Evolutionary conservation across 2,888 invertebrate genomes (phyloP).

Genomic region (Cerastis rubricosa): DNA sequence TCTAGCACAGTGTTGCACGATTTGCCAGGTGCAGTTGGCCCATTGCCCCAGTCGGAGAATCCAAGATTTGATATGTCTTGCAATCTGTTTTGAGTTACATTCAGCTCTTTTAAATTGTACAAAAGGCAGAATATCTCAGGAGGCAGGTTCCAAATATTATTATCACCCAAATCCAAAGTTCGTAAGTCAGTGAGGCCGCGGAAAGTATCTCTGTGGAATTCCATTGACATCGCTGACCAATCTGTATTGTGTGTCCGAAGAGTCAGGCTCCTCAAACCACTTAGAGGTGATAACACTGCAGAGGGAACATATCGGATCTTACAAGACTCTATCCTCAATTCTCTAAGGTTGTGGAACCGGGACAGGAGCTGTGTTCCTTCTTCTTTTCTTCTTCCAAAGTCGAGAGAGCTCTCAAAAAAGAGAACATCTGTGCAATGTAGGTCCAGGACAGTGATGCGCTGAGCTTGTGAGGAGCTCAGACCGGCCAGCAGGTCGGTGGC

Average conservation of each 20-base stretch:
- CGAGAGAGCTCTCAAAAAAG: slow-evolving; percentile 93
- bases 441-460: slow-evolving; percentile 92
- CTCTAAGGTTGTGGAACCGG: slow-evolving; percentile 92
- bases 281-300: slow-evolving; percentile 92
- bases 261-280: slow-evolving; percentile 92
- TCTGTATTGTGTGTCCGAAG: slow-evolving; percentile 94
- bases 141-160: slow-evolving; percentile 94
- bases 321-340: slow-evolving; percentile 94
- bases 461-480: slow-evolving; percentile 92
- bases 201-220: slow-evolving; percentile 93
- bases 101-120: slow-evolving; percentile 92
- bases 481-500: slow-evolving; percentile 92
- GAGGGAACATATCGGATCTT: slow-evolving; percentile 94
- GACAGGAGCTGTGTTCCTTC: slow-evolving; percentile 91
- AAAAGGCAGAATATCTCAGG: slow-evolving; percentile 94
- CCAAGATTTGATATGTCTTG: slow-evolving; percentile 95
- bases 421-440: slow-evolving; percentile 94
- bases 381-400: slow-evolving; percentile 89
- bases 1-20: slow-evolving; percentile 93
- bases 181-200: slow-evolving; percentile 92
- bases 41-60: slow-evolving; percentile 93
- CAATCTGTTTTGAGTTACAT: slow-evolving; percentile 94
- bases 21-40: slow-evolving; percentile 92
- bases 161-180: slow-evolving; percentile 93
- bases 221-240: slow-evolving; percentile 95